Base-by-base conservation (phyloP, 2,888 invertebrate genomes). In the Anthophora plumipes region DNA sequence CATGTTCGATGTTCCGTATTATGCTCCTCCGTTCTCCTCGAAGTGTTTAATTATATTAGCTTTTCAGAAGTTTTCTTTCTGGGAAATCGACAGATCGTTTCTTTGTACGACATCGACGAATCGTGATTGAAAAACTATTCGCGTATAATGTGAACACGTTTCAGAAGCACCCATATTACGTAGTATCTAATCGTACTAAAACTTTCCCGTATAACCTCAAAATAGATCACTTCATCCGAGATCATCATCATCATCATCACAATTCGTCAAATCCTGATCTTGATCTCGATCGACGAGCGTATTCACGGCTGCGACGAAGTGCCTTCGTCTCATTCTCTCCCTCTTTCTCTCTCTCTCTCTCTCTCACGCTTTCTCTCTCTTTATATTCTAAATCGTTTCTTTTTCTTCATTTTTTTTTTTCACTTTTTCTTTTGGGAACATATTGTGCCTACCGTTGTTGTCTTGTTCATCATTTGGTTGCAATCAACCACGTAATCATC, bases 391-490 rank as follows among this genome's bases (percentile, higher is more conserved):
- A 76, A 78, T 84, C 76, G 67, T 74, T 63, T 64, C 60, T 55
- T 76, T 63, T 72, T 55, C 37, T 3, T 31, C 31, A 66, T 72
- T 46, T 80, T 59, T 72, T 59, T 50, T 52, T n/a, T n/a, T n/a
- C n/a, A n/a, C n/a, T n/a, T n/a, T 31, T 60, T 74, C 69, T 74
- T 63, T 71, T 64, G 72, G 73, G 70, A 81, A 86, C 81, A 79
- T 78, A 80, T 82, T 86, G 80, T 74, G 84, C 80, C 78, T 81
- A 84, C 75, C 77, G 81, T 82, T 84, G 75, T 78, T 81, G 63
- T 69, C 80, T 72, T 75, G 54, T 50, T 66, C 69, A 54, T 71
- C 43, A 52, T n/a, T n/a, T 39, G 57, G 57, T 82, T 71, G 57
- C 50, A 52, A 61, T 63, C 69, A 79, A 68, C 55, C 69, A 52